phyloP scores from a whole-genome alignment of 2,888 invertebrate species.

The Euclidia mi region DNA sequence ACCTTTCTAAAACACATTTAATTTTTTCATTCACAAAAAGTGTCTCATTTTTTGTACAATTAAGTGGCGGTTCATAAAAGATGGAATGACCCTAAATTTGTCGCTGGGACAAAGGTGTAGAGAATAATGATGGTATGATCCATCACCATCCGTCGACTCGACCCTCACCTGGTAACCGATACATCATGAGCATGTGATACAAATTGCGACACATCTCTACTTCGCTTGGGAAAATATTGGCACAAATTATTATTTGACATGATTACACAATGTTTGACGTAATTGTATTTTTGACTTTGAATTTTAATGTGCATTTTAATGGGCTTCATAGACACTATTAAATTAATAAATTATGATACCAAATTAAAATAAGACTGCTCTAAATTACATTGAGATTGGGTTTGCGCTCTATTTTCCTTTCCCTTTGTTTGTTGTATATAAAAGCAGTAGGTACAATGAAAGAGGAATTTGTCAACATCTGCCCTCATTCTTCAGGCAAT shows the following conservation, averaged over 20 bases:
- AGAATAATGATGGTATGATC: conserved; percentile 85
- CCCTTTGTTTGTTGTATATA: too few relatives aligned
- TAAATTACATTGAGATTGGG: too few relatives aligned
- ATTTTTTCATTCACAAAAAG: background rate
- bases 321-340: too few relatives aligned
- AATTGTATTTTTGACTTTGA: background rate
- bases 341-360: too few relatives aligned
- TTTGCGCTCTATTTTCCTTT: too few relatives aligned
- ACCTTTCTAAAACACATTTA: background rate
- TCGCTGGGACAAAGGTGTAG: conserved; percentile 75
- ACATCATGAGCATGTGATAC: conserved; percentile 74
- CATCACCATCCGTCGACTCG: conserved; percentile 86
- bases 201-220: conserved; percentile 66
- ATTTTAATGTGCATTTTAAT: background rate
- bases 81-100: conserved; percentile 84
- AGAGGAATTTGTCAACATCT: too few relatives aligned
- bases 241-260: conserved; percentile 23
- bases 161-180: conserved; percentile 84
- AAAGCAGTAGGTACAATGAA: too few relatives aligned
- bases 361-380: too few relatives aligned
- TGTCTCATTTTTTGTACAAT: conserved; percentile 61
- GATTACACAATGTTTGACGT: background rate
- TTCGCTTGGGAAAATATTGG: conserved; percentile 56
- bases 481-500: too few relatives aligned
- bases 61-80: conserved; percentile 66